Evolutionary conservation across 2,797 vertebrate genomes (phyloP).

Genomic region (Mus caroli): DNA sequence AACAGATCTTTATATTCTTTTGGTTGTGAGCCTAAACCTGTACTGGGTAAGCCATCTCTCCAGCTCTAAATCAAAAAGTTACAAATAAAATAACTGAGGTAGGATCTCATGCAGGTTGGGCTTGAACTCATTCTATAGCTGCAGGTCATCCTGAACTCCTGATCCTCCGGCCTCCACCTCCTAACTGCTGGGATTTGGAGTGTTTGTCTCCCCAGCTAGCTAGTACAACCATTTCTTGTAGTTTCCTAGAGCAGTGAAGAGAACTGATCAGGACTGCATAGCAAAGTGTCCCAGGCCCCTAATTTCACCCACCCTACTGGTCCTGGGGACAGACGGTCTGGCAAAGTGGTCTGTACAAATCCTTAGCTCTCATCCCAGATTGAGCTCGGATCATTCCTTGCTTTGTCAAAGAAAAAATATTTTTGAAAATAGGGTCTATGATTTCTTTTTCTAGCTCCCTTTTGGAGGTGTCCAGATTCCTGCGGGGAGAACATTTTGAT

Average conservation of each 20-base stretch:
- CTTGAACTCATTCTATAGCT: background rate
- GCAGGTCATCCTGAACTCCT: background rate
- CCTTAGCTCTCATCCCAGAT: conserved; percentile 9
- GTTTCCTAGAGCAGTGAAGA: background rate
- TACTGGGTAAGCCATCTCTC: background rate
- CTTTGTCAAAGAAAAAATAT: conserved; percentile 38
- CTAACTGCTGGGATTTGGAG: background rate
- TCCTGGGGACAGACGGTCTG: background rate
- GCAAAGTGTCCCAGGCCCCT: background rate
- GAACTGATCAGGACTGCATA: background rate
- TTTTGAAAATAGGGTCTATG: conserved; percentile 55
- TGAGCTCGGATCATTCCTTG: conserved; percentile 41
- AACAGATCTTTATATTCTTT: background rate
- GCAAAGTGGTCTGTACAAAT: background rate
- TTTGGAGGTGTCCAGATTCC: conserved; percentile 74
- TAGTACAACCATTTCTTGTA: background rate
- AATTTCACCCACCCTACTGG: background rate
- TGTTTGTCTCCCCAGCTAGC: background rate
- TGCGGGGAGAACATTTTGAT: conserved; percentile 76
- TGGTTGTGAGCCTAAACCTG: background rate
- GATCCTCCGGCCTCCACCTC: background rate
- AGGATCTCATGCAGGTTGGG: background rate
- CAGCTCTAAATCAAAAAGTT: background rate
- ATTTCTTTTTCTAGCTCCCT: conserved; percentile 62
- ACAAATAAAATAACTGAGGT: background rate